Conservation (phyloP, 2,113 vertebrate genomes). For the Mustela nigripes region DNA sequence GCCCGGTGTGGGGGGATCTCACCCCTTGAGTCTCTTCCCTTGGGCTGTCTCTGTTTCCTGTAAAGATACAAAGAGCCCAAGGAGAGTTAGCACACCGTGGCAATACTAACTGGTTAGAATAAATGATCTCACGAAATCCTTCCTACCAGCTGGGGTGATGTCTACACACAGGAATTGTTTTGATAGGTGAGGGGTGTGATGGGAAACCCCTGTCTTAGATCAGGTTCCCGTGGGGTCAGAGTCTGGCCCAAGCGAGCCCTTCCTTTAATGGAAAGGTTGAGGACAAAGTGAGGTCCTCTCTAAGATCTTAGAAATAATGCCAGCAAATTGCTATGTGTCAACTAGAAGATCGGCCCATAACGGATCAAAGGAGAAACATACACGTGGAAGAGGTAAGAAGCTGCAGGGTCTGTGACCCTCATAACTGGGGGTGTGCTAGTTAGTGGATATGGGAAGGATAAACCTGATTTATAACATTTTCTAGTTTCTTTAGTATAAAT, state of each 20-base stretch:
- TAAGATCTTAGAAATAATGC: not conserved
- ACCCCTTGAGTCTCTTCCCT: not conserved
- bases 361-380: not conserved
- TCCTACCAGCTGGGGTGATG: not conserved
- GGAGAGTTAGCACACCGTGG: not conserved
- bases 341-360: not conserved
- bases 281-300: not conserved
- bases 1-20: not conserved
- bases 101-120: not conserved
- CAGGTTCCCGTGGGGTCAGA: not conserved
- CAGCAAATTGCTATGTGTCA: not conserved
- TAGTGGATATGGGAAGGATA: accelerated
- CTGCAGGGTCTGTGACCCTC: accelerated
- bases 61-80: not conserved
- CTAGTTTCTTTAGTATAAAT: not conserved
- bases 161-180: not conserved
- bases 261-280: not conserved
- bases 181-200: not conserved
- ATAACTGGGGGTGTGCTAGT: not conserved
- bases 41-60: not conserved
- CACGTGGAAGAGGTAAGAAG: not conserved
- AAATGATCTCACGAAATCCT: not conserved
- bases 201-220: not conserved
- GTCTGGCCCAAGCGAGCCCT: not conserved
- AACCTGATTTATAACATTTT: not conserved